Evolutionary conservation across 2,113 vertebrate genomes (phyloP).

Genomic region (Marmota flaviventris): DNA sequence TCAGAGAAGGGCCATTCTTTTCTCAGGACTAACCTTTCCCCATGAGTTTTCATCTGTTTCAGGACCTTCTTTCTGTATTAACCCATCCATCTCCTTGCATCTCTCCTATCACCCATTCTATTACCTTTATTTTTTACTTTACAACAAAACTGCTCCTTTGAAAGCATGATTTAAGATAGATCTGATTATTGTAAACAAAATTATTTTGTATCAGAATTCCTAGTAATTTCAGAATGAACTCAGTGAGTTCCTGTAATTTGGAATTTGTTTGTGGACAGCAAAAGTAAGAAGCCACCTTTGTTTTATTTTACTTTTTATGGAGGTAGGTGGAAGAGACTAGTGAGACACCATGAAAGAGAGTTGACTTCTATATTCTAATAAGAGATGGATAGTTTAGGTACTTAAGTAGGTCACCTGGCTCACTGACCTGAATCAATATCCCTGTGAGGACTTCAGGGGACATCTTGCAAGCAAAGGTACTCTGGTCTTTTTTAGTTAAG

Average conservation of each 20-base stretch:
- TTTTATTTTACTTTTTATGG: background rate
- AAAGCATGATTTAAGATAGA: background rate
- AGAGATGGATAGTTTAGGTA: background rate
- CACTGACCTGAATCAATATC: background rate
- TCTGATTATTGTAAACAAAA: background rate
- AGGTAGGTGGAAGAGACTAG: background rate
- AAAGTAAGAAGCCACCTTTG: background rate
- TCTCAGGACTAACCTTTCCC: background rate
- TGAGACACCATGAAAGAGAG: background rate
- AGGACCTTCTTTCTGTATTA: background rate
- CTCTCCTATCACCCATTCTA: background rate
- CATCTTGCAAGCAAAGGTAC: background rate
- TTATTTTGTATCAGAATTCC: background rate
- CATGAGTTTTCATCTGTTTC: background rate
- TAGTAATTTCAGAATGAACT: background rate
- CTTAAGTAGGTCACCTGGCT: background rate
- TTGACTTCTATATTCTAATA: background rate
- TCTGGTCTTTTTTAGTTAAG: background rate
- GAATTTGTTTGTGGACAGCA: background rate
- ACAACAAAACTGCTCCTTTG: background rate
- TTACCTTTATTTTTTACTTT: background rate
- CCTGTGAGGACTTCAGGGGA: background rate
- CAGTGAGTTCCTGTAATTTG: background rate
- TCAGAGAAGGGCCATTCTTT: background rate
- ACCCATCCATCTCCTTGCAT: background rate